phyloP scores from a whole-genome alignment of 2,797 vertebrate genomes.

The Selene dorsalis region DNA sequence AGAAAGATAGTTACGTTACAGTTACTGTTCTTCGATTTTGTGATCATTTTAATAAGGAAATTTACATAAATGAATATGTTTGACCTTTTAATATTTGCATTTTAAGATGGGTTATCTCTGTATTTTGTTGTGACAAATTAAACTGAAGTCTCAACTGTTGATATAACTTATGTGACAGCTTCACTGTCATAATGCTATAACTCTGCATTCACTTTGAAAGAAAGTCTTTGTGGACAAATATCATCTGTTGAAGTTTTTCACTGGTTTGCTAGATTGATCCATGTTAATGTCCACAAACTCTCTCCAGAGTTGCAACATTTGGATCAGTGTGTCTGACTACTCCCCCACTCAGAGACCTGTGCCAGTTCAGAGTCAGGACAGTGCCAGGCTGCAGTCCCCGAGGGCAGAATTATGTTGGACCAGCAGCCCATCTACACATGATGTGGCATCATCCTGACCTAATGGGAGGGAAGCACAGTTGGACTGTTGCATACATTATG shows the following conservation, averaged over 20 bases:
- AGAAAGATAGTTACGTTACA: not conserved
- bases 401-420: constrained; percentile 41
- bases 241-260: constrained; percentile 35
- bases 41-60: not conserved
- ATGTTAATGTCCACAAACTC: constrained; percentile 39
- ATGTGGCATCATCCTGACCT: constrained; percentile 42
- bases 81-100: constrained; percentile 11
- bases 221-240: constrained; percentile 17
- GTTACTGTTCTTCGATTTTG: not conserved
- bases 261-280: constrained; percentile 40
- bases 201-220: constrained; percentile 15
- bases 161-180: not conserved
- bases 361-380: constrained; percentile 51
- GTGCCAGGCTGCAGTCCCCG: constrained; percentile 41
- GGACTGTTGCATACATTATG: not conserved
- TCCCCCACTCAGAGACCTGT: constrained; percentile 48
- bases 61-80: not conserved
- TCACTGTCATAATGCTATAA: constrained; percentile 13
- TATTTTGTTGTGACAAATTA: constrained; percentile 4
- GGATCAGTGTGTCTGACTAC: constrained; percentile 61
- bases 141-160: not conserved
- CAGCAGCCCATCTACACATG: constrained; percentile 14
- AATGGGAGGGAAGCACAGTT: constrained; percentile 5
- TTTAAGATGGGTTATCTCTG: not conserved
- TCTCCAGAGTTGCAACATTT: constrained; percentile 54